Percentiles rank a stretch among this genome's conserved stretches.
phyloP scores from a whole-genome alignment of 2,113 vertebrate genomes.

The Xiphophorus maculatus region DNA sequence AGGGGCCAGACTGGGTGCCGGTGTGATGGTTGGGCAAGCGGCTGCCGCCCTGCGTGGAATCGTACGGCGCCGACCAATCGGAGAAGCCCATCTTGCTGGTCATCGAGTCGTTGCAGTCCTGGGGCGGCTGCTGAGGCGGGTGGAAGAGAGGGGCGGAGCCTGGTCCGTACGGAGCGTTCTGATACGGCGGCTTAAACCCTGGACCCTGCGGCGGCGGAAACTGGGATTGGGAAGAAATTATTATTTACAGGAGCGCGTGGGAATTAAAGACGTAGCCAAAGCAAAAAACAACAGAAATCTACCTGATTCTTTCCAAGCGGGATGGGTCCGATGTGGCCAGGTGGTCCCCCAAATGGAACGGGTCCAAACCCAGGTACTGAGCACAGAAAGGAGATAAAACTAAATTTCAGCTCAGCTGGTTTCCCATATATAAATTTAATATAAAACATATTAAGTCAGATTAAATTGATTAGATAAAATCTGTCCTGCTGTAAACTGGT shows the following conservation, averaged over 20 bases:
- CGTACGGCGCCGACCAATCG: conserved; percentile 87
- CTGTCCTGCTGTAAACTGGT: background rate
- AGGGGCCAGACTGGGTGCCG: conserved; percentile 81
- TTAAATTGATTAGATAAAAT: background rate
- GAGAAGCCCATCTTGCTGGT: conserved; percentile 83
- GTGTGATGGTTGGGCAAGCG: conserved; percentile 85
- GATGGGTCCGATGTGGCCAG: conserved; percentile 84
- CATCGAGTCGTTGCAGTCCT: conserved; percentile 83
- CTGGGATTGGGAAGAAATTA: conserved; percentile 34
- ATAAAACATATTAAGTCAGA: background rate
- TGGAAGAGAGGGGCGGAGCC: conserved; percentile 83
- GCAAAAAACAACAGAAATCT: conserved; percentile 13
- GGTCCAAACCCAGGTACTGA: conserved; percentile 86
- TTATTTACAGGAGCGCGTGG: background rate
- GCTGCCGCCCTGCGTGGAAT: conserved; percentile 80
- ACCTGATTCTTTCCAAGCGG: conserved; percentile 87
- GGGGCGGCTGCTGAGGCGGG: conserved; percentile 77
- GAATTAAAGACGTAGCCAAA: background rate
- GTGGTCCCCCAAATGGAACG: conserved; percentile 84
- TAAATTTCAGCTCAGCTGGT: accelerated
- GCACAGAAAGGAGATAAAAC: conserved; percentile 9
- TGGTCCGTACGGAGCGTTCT: conserved; percentile 81
- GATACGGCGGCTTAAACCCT: conserved; percentile 88
- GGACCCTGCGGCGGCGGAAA: conserved; percentile 77
- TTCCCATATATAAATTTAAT: background rate